phyloP scores from a whole-genome alignment of 2,113 vertebrate genomes.

The Dunckerocampus dactyliophorus region DNA sequence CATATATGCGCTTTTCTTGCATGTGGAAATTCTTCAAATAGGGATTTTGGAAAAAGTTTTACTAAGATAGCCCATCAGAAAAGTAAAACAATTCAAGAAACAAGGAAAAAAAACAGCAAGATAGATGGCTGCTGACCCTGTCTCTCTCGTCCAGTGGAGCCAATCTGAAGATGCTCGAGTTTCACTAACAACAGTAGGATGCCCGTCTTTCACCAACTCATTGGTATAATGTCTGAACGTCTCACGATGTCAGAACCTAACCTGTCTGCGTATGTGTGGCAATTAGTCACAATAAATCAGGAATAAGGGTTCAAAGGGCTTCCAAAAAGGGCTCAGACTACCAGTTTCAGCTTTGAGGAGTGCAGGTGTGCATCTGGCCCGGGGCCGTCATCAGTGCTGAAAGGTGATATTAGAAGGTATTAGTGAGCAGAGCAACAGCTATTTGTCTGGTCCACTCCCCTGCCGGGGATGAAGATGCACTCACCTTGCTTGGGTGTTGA shows the following conservation, averaged over 20 bases:
- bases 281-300: constrained; percentile 29
- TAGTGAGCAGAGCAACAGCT: constrained; percentile 50
- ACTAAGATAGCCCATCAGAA: too few species aligned
- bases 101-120: too few species aligned
- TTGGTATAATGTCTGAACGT: constrained; percentile 1
- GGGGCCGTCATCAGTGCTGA: constrained; percentile 47
- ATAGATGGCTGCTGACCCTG: too few species aligned
- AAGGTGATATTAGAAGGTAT: constrained; percentile 64
- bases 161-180: too few species aligned
- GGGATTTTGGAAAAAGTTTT: too few species aligned
- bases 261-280: background rate
- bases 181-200: too few species aligned
- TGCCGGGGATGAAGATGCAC: constrained; percentile 15
- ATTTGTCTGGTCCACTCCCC: constrained; percentile 43
- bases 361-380: constrained; percentile 63
- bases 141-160: too few species aligned
- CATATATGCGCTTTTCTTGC: too few species aligned
- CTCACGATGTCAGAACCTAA: background rate
- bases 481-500: background rate
- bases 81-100: too few species aligned
- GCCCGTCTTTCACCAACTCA: too few species aligned
- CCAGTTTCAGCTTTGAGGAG: constrained; percentile 44
- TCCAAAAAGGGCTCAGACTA: constrained; percentile 39
- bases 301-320: constrained; percentile 38
- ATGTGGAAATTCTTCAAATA: too few species aligned